These are phyloP conservation scores for Minunthozetes semirufus DNA, from an alignment of 2,888 invertebrate species.

Conservation along the genomic window DNA sequence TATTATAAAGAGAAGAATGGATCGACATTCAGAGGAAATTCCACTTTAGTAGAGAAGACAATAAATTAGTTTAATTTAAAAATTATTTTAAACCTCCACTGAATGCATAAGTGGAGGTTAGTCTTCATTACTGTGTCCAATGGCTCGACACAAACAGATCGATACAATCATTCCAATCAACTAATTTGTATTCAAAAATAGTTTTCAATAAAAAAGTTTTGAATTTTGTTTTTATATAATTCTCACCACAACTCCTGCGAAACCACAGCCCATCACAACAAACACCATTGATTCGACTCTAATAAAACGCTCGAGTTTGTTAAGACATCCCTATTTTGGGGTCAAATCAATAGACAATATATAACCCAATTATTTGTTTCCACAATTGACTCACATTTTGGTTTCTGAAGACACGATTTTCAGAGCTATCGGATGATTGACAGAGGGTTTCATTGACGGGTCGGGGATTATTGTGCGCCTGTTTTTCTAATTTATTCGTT, in stretches of 20 bases:
- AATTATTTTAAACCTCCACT: no score
- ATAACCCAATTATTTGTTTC: not conserved
- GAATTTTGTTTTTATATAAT: not conserved
- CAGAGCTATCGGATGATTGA: constrained; percentile 38
- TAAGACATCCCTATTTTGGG: constrained; percentile 39
- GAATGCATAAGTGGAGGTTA: not conserved
- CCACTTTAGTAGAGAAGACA: no score
- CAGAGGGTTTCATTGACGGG: constrained; percentile 41
- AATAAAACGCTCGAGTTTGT: constrained; percentile 41
- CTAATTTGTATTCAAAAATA: constrained; percentile 30
- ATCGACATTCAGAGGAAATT: no score
- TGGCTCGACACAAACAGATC: constrained; percentile 39
- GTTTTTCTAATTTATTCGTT: constrained; percentile 38
- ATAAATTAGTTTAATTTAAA: no score
- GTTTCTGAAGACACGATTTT: constrained; percentile 38
- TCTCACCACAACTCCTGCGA: constrained; percentile 41
- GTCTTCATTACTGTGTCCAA: not conserved
- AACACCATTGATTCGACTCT: constrained; percentile 41
- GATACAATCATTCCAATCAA: constrained; percentile 41
- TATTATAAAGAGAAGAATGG: no score
- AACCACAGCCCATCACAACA: constrained; percentile 41
- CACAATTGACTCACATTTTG: constrained; percentile 37
- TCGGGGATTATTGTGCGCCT: constrained; percentile 40
- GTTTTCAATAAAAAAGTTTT: not conserved
- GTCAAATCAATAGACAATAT: not conserved